Evolutionary conservation across 2,797 vertebrate genomes (phyloP).

Genomic region (Ambastaia sidthimunki): DNA sequence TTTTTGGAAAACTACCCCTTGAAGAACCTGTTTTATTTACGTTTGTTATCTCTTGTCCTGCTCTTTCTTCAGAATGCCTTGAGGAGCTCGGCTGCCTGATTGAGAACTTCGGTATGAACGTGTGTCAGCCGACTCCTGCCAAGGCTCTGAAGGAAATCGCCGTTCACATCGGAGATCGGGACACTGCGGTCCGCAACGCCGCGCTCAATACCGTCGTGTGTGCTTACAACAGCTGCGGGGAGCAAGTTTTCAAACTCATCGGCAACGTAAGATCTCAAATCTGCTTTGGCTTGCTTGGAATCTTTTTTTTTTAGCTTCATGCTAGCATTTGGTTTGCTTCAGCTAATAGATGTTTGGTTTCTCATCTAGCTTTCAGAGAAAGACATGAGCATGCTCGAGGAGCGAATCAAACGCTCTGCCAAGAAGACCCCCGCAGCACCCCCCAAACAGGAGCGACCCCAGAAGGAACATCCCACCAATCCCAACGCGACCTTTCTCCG

Average conservation of each 20-base stretch:
- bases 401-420: slow-evolving; percentile 95
- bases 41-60: neutral
- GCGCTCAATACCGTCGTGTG: slow-evolving; percentile 95
- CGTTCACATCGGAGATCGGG: slow-evolving; percentile 91
- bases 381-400: slow-evolving; percentile 99
- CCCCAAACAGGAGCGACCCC: slow-evolving; percentile 86
- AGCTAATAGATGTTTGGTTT: neutral
- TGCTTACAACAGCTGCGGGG: slow-evolving; percentile 93
- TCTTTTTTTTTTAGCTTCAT: too few relatives aligned
- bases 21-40: neutral
- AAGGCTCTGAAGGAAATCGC: slow-evolving; percentile 97
- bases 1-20: too few relatives aligned
- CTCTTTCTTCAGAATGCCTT: slow-evolving; percentile 74
- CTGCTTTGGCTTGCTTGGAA: too few relatives aligned
- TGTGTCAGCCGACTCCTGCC: slow-evolving; percentile 93
- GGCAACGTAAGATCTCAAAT: slow-evolving; percentile 86
- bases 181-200: slow-evolving; percentile 94
- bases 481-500: slow-evolving; percentile 83
- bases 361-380: slow-evolving; percentile 90
- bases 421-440: slow-evolving; percentile 85
- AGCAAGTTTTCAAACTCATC: slow-evolving; percentile 97
- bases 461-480: slow-evolving; percentile 79
- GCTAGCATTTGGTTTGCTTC: neutral
- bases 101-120: slow-evolving; percentile 85
- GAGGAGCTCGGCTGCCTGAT: slow-evolving; percentile 81